Evolutionary conservation across 2,888 invertebrate species (phyloP).

Genomic region (Ceraclea dissimilis): DNA sequence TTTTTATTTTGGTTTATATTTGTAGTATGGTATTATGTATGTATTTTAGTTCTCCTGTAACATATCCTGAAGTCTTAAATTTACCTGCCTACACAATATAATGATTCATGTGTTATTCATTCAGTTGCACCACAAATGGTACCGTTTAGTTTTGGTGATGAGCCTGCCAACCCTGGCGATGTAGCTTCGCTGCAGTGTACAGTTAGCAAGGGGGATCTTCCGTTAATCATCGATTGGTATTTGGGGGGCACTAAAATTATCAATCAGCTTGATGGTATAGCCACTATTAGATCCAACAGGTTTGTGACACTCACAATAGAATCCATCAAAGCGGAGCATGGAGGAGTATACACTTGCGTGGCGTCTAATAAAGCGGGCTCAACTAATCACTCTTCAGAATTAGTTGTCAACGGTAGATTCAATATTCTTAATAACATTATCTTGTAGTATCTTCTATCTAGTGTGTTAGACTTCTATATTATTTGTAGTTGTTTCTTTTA

Average conservation of each 20-base stretch:
- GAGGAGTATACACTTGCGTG: slow-evolving; percentile 55
- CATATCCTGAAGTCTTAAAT: slow-evolving; percentile 22
- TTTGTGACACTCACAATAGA: slow-evolving; percentile 48
- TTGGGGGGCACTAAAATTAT: slow-evolving; percentile 52
- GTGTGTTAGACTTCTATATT: no score
- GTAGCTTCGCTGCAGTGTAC: slow-evolving; percentile 61
- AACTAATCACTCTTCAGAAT: slow-evolving; percentile 43
- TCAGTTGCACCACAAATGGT: slow-evolving; percentile 73
- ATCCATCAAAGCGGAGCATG: slow-evolving; percentile 48
- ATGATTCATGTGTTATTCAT: slow-evolving; percentile 24
- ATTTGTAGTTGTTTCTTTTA: no score
- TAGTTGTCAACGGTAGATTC: slow-evolving; percentile 41
- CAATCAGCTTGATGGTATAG: slow-evolving; percentile 39
- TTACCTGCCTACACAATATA: slow-evolving; percentile 1
- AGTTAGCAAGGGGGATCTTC: slow-evolving; percentile 62
- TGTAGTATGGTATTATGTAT: not conserved
- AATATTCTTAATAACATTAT: no score
- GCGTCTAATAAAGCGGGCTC: slow-evolving; percentile 55
- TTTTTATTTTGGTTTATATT: not conserved
- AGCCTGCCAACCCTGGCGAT: slow-evolving; percentile 64
- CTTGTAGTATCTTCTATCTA: no score
- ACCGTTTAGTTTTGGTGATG: slow-evolving; percentile 69
- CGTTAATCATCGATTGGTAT: slow-evolving; percentile 61
- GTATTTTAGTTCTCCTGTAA: not conserved
- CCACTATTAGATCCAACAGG: slow-evolving; percentile 39